Evolutionary conservation across 1,140 invertebrate species (phyloP).

Genomic region (Akabosia matsudoensis): DNA sequence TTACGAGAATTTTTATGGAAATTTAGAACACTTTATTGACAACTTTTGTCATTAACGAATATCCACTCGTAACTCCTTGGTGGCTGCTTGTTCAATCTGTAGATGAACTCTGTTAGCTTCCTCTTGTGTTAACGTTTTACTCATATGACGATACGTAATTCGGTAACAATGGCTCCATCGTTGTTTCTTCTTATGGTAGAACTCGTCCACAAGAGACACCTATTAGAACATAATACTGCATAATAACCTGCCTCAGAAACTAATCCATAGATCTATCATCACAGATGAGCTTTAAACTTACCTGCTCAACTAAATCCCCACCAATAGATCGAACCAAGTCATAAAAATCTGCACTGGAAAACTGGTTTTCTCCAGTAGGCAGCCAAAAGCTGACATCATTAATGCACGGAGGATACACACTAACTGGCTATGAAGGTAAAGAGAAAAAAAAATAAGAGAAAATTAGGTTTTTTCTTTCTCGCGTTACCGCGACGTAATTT

Average conservation of each 20-base stretch:
- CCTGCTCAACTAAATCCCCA: conserved; percentile 89
- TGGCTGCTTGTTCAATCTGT: conserved; percentile 65
- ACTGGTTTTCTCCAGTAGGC: conserved; percentile 60
- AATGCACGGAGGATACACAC: conserved; percentile 79
- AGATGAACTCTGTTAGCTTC: conserved; percentile 86
- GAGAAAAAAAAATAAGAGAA: conserved; percentile 55
- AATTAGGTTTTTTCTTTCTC: not conserved
- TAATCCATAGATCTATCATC: conserved; percentile 14
- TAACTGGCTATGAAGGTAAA: conserved; percentile 76
- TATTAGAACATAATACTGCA: conserved; percentile 51
- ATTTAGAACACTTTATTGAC: conserved; percentile 15
- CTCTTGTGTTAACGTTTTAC: conserved; percentile 75
- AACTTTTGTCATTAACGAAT: conserved; percentile 60
- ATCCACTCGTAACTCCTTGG: conserved; percentile 64
- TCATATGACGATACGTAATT: conserved; percentile 91
- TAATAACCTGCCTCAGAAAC: conserved; percentile 1
- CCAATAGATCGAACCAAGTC: conserved; percentile 84
- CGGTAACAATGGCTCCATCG: conserved; percentile 84
- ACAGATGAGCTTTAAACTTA: conserved; percentile 49
- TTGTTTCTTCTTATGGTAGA: conserved; percentile 78
- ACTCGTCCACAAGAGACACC: conserved; percentile 83
- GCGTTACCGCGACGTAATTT: no score
- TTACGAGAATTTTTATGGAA: no score
- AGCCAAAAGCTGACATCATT: conserved; percentile 99
- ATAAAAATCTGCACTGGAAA: conserved; percentile 85